A percentile compares a stretch with the other conserved stretches of the same genome.
Evolutionary conservation across 2,113 vertebrate genomes (phyloP).

Genomic region (Marmota flaviventris): DNA sequence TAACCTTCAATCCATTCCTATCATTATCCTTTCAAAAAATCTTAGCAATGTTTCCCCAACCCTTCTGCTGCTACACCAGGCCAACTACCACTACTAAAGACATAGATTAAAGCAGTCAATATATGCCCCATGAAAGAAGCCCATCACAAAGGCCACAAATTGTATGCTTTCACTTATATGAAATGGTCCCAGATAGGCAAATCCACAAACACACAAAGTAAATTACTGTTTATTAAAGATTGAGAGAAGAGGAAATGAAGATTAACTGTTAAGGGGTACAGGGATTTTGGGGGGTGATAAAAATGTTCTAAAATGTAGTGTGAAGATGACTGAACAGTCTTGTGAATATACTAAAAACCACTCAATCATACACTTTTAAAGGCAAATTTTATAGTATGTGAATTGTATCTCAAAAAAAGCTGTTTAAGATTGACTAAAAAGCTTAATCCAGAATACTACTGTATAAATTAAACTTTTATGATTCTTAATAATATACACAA

Average conservation of each 20-base stretch:
- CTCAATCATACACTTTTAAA: background rate
- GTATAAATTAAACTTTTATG: background rate
- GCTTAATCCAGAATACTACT: background rate
- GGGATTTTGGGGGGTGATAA: background rate
- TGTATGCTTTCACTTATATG: background rate
- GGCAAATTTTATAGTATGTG: background rate
- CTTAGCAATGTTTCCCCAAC: background rate
- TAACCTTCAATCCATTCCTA: background rate
- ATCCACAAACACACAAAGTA: background rate
- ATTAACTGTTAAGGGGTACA: background rate
- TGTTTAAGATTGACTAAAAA: background rate
- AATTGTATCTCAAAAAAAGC: background rate
- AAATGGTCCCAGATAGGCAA: background rate
- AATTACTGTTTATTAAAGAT: background rate
- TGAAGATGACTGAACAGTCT: background rate
- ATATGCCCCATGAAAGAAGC: background rate
- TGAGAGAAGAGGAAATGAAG: background rate
- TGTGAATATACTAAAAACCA: background rate
- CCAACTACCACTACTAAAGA: background rate
- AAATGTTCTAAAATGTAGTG: background rate
- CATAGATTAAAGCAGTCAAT: background rate
- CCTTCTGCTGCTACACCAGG: background rate
- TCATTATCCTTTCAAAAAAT: background rate
- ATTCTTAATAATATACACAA: background rate
- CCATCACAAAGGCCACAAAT: background rate